These are phyloP conservation scores for Pao palembangensis DNA, from an alignment of 2,113 vertebrate genomes.

Conservation along the genomic window DNA sequence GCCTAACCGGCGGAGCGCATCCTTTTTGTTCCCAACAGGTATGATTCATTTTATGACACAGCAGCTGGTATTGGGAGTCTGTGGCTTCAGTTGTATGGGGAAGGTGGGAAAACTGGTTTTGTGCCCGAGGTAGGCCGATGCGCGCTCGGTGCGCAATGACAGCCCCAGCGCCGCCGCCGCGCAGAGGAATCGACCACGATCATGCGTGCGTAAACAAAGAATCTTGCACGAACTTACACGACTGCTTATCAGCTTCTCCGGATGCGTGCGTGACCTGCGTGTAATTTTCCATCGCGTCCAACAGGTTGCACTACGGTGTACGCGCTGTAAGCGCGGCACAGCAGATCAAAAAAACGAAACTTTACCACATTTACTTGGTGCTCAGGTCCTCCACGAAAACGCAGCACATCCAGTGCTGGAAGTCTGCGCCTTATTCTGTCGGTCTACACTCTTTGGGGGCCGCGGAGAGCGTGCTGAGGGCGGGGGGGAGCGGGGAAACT, in stretches of 20 bases:
- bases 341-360: slow-evolving; percentile 27
- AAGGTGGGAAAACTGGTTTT: slow-evolving; percentile 10
- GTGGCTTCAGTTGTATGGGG: neutral
- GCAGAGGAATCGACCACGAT: neutral
- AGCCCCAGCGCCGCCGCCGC: neutral
- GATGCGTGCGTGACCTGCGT: slow-evolving; percentile 32
- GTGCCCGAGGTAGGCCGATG: slow-evolving; percentile 30
- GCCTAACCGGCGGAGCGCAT: slow-evolving; percentile 39
- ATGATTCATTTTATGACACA: neutral
- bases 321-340: slow-evolving; percentile 15
- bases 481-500: too few relatives aligned
- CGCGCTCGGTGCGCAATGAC: slow-evolving; percentile 6
- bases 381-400: too few relatives aligned
- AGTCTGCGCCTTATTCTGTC: too few relatives aligned
- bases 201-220: neutral
- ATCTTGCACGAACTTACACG: slow-evolving; percentile 17
- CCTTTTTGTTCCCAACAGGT: slow-evolving; percentile 45
- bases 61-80: neutral
- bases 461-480: too few relatives aligned
- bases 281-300: slow-evolving; percentile 59
- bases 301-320: slow-evolving; percentile 68
- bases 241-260: neutral
- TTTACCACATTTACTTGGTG: neutral
- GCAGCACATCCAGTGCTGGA: too few relatives aligned
- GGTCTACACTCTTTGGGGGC: too few relatives aligned